Percentiles rank a stretch among this genome's conserved stretches.
Conservation (phyloP, 2,888 invertebrate genomes). For the Drosophila atripex region DNA sequence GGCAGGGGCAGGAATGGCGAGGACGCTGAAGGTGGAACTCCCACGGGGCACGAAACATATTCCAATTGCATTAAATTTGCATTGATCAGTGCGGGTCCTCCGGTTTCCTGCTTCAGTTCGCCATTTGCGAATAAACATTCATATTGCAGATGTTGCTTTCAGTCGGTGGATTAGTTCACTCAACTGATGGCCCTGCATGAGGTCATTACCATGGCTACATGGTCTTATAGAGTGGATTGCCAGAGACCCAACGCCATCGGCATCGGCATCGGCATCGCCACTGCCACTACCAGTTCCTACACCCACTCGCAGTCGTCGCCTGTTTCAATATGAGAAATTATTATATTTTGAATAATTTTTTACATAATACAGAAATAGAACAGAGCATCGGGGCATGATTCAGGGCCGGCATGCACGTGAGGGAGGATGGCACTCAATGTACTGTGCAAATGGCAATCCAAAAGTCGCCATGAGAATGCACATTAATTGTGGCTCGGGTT, state of each 20-base stretch:
- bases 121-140: constrained; percentile 49
- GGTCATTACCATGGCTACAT: constrained; percentile 8
- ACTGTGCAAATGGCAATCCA: constrained; percentile 21
- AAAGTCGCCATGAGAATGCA: constrained; percentile 56
- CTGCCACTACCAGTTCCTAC: not conserved
- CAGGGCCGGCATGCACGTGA: constrained; percentile 33
- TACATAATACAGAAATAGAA: constrained; percentile 43
- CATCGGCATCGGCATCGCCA: not conserved
- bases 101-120: constrained; percentile 59
- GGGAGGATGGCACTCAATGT: constrained; percentile 41
- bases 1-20: not conserved
- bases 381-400: constrained; percentile 20
- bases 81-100: constrained; percentile 52
- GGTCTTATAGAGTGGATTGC: constrained; percentile 63
- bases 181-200: constrained; percentile 21
- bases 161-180: constrained; percentile 47
- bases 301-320: constrained; percentile 7
- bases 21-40: constrained; percentile 9
- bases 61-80: constrained; percentile 62
- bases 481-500: constrained; percentile 54
- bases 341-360: constrained; percentile 26
- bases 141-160: constrained; percentile 49
- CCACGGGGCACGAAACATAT: constrained; percentile 26
- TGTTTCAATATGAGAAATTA: constrained; percentile 31
- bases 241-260: constrained; percentile 2